Base-by-base conservation (phyloP, 1,140 invertebrate species). In the Trissolcus basalis region DNA sequence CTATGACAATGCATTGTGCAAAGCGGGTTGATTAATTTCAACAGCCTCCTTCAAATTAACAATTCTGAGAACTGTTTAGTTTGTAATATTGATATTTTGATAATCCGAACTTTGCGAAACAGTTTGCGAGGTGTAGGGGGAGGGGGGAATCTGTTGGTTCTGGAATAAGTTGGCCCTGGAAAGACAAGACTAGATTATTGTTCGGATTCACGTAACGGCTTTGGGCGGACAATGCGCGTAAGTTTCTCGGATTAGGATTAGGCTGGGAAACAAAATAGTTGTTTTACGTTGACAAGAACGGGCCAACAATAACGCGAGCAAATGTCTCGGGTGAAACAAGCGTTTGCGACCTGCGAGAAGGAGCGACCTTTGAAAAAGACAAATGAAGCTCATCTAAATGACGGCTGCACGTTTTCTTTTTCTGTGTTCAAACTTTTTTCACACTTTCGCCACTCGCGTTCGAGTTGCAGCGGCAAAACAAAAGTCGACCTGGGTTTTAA, bases 361-460 rank as follows among this genome's bases (percentile, higher is more conserved):
- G 9, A 9, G 7, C 12, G 8, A 48, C 33, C 50, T 61, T 58
- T 44, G 50, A 43, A 67, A 50, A 73, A 73, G 76, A 73, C 67
- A 73, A 78, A 78, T 78, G 75, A 65, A 70, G 65, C 69, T 73
- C 64, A 70, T 78, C 68, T 12, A 41, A 41, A 32, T 48, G 48
- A 45, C 47, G 33, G 33, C n/a, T n/a, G 19, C 6, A 27, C 19
- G 9, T 56, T 76, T 67, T 50, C 65, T 69, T 73, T 73, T 39
- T 39, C 9, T 9, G n/a, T 45, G 64, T 61, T 70, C 53, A 35
- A 50, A 49, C 44, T 43, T 64, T 69, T 33, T 27, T 60, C 64
- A 53, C 50, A 73, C 69, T 78, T 77, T 78, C 73, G 47, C 49
- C 41, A 47, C 48, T 64, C 60, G 45, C 64, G 45, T 43, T 54